Evolutionary conservation across 2,888 invertebrate genomes (phyloP).

Genomic region (Balanococcus diminutus): DNA sequence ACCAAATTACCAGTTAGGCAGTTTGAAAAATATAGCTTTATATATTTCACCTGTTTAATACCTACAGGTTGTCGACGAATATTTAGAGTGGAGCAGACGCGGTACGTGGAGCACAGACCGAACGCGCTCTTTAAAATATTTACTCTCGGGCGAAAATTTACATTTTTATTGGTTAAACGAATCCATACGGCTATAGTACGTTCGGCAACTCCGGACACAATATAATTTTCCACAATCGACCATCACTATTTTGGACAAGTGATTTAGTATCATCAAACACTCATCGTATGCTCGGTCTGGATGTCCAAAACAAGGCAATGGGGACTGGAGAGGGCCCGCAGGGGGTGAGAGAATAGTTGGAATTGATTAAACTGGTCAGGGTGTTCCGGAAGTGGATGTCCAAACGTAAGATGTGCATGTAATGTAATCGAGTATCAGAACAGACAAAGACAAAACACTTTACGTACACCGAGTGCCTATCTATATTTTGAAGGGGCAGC

Average conservation of each 20-base stretch:
- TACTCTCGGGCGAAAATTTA: slow-evolving; percentile 41
- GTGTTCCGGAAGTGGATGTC: neutral
- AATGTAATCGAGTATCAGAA: neutral
- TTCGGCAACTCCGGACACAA: neutral
- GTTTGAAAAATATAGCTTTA: slow-evolving; percentile 15
- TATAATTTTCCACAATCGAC: neutral
- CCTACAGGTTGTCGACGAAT: slow-evolving; percentile 42
- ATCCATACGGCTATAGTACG: neutral
- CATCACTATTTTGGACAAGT: neutral
- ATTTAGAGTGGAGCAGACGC: neutral
- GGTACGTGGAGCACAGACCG: neutral
- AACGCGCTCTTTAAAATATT: slow-evolving; percentile 35
- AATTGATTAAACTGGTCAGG: neutral
- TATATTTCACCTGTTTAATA: slow-evolving; percentile 42
- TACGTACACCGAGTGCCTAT: no score
- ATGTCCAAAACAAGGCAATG: neutral
- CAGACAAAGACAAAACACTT: no score
- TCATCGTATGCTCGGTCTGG: neutral
- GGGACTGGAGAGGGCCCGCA: neutral
- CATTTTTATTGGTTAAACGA: slow-evolving; percentile 43
- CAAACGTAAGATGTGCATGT: neutral
- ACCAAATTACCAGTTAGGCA: slow-evolving; percentile 16
- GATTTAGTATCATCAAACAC: slow-evolving; percentile 20
- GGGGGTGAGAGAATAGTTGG: neutral
- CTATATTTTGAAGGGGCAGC: no score